Percentiles rank a stretch among this genome's conserved stretches.
phyloP scores from a whole-genome alignment of 2,113 vertebrate genomes.

The Malurus elegans region DNA sequence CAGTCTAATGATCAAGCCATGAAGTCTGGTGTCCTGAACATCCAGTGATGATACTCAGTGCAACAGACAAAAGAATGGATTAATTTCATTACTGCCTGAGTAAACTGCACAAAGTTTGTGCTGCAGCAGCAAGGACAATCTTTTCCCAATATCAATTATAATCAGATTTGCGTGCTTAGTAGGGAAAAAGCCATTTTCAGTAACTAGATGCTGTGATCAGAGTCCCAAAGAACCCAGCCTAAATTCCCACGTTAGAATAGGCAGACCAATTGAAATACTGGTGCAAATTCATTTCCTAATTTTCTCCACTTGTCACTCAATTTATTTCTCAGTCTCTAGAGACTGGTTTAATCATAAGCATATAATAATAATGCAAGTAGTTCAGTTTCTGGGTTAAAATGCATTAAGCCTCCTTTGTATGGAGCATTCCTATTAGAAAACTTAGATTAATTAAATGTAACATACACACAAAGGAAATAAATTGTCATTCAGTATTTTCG shows the following conservation, averaged over 20 bases:
- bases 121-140: neutral
- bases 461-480: neutral
- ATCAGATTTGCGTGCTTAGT: neutral
- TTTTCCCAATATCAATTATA: neutral
- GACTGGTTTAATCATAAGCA: conserved; percentile 2
- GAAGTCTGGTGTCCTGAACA: neutral
- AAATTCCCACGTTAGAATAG: neutral
- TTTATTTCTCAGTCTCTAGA: conserved; percentile 14
- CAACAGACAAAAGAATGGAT: neutral
- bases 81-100: neutral
- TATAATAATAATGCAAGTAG: neutral
- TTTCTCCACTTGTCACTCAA: conserved; percentile 8
- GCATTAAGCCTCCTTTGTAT: neutral
- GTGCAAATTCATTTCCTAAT: neutral
- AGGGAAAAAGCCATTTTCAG: neutral
- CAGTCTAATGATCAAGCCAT: neutral
- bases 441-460: neutral
- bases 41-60: neutral
- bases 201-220: neutral
- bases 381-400: conserved; percentile 19
- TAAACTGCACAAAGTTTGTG: neutral
- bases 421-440: neutral
- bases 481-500: neutral
- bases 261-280: neutral
- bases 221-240: neutral